A percentile compares a stretch with the other conserved stretches of the same genome.
Conservation (phyloP, 2,113 vertebrate species). For the Paraplagusia blochii region DNA sequence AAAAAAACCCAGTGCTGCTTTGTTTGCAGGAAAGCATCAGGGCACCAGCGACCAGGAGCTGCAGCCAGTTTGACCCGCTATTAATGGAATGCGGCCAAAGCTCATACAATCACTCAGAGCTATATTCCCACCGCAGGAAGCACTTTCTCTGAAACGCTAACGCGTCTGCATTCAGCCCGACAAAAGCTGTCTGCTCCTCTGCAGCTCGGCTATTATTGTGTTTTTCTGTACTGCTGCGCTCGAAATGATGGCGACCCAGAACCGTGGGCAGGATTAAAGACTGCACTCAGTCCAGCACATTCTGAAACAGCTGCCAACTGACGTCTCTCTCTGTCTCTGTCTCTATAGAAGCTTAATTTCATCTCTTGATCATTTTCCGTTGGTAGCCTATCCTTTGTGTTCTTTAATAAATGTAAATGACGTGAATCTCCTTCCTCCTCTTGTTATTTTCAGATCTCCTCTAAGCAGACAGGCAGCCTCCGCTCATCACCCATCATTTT, state of each 20-base stretch:
- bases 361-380: conserved; percentile 9
- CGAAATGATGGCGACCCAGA: conserved; percentile 56
- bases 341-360: not conserved
- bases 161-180: conserved; percentile 22
- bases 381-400: too few relatives aligned
- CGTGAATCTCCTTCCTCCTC: conserved; percentile 5
- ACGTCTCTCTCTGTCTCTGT: not conserved
- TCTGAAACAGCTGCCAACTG: conserved; percentile 38
- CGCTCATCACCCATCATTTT: too few relatives aligned
- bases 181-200: conserved; percentile 35
- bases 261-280: conserved; percentile 57
- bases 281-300: conserved; percentile 22
- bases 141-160: conserved; percentile 36
- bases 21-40: conserved; percentile 41
- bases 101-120: conserved; percentile 37
- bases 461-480: too few relatives aligned
- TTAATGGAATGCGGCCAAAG: conserved; percentile 55
- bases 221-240: conserved; percentile 58
- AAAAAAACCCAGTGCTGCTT: conserved; percentile 56
- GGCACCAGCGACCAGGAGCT: conserved; percentile 37
- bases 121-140: conserved; percentile 36
- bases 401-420: too few relatives aligned
- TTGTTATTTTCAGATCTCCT: not conserved
- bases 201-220: conserved; percentile 37
- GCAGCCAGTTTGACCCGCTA: conserved; percentile 45